These are phyloP conservation scores for Grantiella picta DNA, from an alignment of 2,113 vertebrate genomes.

Conservation along the genomic window DNA sequence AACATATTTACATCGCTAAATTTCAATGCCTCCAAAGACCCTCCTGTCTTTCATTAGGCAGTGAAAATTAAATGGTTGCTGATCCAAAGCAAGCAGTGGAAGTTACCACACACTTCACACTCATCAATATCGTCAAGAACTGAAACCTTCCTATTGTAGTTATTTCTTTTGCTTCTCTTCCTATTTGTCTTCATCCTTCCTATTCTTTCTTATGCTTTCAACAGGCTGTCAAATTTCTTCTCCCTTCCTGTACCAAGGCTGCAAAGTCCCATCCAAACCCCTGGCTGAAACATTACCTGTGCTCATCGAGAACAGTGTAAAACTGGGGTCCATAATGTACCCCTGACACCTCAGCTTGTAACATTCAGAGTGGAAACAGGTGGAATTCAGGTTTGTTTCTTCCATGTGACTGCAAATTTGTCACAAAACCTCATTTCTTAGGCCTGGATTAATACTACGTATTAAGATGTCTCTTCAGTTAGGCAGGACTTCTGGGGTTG, in stretches of 20 bases:
- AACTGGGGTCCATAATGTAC: neutral
- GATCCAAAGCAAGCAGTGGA: neutral
- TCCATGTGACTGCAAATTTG: neutral
- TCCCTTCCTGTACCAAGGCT: neutral
- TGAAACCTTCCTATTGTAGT: neutral
- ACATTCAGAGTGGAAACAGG: neutral
- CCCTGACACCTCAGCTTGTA: neutral
- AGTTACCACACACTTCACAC: neutral
- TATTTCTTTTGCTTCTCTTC: neutral
- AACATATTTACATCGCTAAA: neutral
- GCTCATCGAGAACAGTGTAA: neutral
- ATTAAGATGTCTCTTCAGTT: neutral
- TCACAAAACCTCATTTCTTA: neutral
- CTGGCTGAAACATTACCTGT: neutral
- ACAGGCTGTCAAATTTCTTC: neutral
- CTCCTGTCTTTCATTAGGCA: neutral
- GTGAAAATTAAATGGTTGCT: neutral
- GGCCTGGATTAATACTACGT: neutral
- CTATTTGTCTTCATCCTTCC: neutral
- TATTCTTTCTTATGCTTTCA: neutral
- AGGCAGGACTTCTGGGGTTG: neutral
- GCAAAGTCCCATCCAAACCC: neutral
- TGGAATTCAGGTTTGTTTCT: neutral
- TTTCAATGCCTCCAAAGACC: neutral
- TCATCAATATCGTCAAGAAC: neutral